phyloP scores from a whole-genome alignment of 2,888 invertebrate genomes.

The Lithodes maja region DNA sequence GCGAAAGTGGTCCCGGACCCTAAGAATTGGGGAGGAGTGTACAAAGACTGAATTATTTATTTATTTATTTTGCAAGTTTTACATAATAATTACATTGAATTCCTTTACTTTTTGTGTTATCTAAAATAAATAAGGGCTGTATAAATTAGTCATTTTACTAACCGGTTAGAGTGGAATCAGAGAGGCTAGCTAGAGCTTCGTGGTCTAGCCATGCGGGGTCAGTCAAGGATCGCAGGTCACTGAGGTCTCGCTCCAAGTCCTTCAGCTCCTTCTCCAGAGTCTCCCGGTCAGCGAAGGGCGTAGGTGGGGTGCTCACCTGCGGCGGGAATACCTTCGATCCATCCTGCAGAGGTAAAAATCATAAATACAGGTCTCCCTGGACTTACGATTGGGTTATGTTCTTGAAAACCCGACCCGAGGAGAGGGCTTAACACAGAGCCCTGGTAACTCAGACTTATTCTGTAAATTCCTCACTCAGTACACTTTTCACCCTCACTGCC shows the following conservation, averaged over 20 bases:
- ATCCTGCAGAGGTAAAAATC: too few relatives aligned
- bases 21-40: too few relatives aligned
- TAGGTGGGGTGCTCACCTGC: conserved; percentile 79
- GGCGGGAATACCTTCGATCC: too few relatives aligned
- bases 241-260: conserved; percentile 74
- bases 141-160: neutral
- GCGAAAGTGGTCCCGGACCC: too few relatives aligned
- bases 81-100: neutral
- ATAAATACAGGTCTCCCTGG: too few relatives aligned
- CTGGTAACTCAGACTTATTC: conserved; percentile 72
- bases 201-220: conserved; percentile 63
- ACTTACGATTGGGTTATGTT: too few relatives aligned
- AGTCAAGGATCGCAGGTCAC: conserved; percentile 73
- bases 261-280: conserved; percentile 75
- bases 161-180: conserved; percentile 60
- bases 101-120: too few relatives aligned
- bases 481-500: too few relatives aligned
- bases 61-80: neutral
- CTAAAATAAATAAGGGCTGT: too few relatives aligned
- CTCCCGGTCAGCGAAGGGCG: conserved; percentile 82
- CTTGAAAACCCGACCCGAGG: too few relatives aligned
- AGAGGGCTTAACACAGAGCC: conserved; percentile 72
- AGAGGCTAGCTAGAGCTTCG: conserved; percentile 37
- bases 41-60: too few relatives aligned
- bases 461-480: too few relatives aligned